A percentile compares a stretch with the other conserved stretches of the same genome.
These are phyloP conservation scores for Aphodius sticticus DNA, from an alignment of 2,888 invertebrate species.

Conservation along the genomic window DNA sequence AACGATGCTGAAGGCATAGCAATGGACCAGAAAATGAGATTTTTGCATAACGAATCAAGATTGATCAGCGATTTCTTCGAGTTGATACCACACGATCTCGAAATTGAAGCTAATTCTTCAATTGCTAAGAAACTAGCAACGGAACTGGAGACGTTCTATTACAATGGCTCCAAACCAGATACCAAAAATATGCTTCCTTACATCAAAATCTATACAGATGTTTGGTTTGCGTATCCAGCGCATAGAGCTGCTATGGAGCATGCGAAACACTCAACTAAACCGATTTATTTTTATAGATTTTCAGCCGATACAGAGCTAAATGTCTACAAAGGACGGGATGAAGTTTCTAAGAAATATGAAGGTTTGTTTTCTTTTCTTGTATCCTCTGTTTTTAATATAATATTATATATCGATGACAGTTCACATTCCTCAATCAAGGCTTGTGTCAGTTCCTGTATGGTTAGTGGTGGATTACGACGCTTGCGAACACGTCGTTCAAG, in stretches of 20 bases:
- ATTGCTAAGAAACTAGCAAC: constrained; percentile 6
- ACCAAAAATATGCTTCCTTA: neutral
- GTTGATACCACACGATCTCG: constrained; percentile 20
- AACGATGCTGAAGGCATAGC: constrained; percentile 30
- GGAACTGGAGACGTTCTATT: constrained; percentile 20
- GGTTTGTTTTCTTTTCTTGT: neutral
- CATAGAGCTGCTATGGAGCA: constrained; percentile 15
- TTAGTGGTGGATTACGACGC: too few relatives aligned
- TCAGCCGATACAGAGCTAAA: constrained; percentile 17
- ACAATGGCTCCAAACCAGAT: neutral
- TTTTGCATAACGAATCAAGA: neutral
- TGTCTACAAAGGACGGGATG: neutral
- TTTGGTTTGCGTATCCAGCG: constrained; percentile 20
- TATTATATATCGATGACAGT: too few relatives aligned
- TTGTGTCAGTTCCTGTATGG: too few relatives aligned
- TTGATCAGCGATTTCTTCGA: constrained; percentile 13
- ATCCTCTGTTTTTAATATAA: too few relatives aligned
- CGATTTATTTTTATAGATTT: constrained; percentile 27
- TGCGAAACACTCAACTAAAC: neutral
- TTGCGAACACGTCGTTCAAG: too few relatives aligned
- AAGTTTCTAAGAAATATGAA: constrained; percentile 26
- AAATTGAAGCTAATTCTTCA: constrained; percentile 8
- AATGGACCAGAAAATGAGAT: neutral
- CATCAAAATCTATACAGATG: constrained; percentile 18
- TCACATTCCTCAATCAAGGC: too few relatives aligned